Conservation (phyloP, 2,113 vertebrate genomes). For the Marcusenius ussheri region DNA sequence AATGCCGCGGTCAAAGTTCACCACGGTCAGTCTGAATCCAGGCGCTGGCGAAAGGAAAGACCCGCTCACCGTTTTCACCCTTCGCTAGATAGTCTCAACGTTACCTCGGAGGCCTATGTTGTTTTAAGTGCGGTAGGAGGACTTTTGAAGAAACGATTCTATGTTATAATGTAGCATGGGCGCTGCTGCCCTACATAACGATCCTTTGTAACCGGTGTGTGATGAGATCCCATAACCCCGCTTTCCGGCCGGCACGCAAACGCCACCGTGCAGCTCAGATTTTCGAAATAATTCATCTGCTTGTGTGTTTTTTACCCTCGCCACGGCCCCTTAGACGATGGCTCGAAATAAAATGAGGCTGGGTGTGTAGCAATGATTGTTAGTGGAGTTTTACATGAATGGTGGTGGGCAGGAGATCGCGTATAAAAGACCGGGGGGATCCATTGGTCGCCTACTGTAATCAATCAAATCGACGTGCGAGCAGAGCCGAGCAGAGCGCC, state of each 20-base stretch:
- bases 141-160: constrained; percentile 14
- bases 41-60: not conserved
- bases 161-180: not conserved
- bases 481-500: constrained; percentile 36
- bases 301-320: not conserved
- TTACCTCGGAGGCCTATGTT: constrained; percentile 25
- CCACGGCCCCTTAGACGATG: not conserved
- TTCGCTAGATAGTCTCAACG: not conserved
- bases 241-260: not conserved
- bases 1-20: constrained; percentile 25
- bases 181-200: not conserved
- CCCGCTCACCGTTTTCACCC: not conserved
- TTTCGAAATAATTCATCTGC: constrained; percentile 6
- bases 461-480: constrained; percentile 56
- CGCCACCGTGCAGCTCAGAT: too few species aligned
- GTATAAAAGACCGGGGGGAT: constrained; percentile 57
- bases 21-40: not conserved
- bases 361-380: not conserved
- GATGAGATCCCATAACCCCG: not conserved
- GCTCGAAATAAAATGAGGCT: not conserved
- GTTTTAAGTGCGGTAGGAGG: constrained; percentile 10
- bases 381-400: constrained; percentile 39
- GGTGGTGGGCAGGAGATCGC: constrained; percentile 38
- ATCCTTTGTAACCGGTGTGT: not conserved
- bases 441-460: constrained; percentile 56